These are phyloP conservation scores for Sturnus vulgaris DNA, from an alignment of 2,113 vertebrate genomes.

Conservation along the genomic window DNA sequence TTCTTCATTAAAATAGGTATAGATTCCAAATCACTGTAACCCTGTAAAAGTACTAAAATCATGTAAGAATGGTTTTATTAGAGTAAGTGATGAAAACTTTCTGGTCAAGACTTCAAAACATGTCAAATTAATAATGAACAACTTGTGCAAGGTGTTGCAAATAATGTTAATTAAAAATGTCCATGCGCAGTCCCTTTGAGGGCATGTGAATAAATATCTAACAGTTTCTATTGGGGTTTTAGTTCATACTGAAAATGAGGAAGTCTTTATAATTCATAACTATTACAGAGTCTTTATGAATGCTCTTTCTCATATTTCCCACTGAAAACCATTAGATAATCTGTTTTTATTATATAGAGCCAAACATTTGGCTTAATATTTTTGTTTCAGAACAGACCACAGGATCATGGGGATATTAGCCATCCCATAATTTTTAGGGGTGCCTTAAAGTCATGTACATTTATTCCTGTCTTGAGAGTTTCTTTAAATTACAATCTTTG, in stretches of 20 bases:
- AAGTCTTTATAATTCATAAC: conserved; percentile 70
- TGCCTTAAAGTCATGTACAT: conserved; percentile 55
- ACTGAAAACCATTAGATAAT: conserved; percentile 75
- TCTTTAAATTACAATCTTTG: conserved; percentile 70
- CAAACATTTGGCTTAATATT: conserved; percentile 70
- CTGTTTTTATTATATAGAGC: conserved; percentile 71
- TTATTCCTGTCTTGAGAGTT: conserved; percentile 64
- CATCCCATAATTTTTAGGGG: conserved; percentile 72
- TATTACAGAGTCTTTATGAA: conserved; percentile 67
- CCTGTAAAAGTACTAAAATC: conserved; percentile 5
- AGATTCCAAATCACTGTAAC: conserved; percentile 3
- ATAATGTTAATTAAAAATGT: conserved; percentile 61
- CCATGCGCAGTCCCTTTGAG: not conserved
- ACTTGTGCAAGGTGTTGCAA: conserved; percentile 35
- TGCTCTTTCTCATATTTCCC: conserved; percentile 68
- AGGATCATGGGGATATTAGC: conserved; percentile 67
- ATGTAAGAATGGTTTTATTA: conserved; percentile 34
- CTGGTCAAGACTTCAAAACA: conserved; percentile 36
- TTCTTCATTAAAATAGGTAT: conserved; percentile 42
- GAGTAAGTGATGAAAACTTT: conserved; percentile 31
- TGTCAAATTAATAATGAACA: conserved; percentile 6
- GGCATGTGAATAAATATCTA: conserved; percentile 29
- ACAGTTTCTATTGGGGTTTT: conserved; percentile 41
- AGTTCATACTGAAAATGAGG: conserved; percentile 54
- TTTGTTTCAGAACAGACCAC: conserved; percentile 64